Conservation (phyloP, 2,888 invertebrate species). For the Caradrina kadenii region DNA sequence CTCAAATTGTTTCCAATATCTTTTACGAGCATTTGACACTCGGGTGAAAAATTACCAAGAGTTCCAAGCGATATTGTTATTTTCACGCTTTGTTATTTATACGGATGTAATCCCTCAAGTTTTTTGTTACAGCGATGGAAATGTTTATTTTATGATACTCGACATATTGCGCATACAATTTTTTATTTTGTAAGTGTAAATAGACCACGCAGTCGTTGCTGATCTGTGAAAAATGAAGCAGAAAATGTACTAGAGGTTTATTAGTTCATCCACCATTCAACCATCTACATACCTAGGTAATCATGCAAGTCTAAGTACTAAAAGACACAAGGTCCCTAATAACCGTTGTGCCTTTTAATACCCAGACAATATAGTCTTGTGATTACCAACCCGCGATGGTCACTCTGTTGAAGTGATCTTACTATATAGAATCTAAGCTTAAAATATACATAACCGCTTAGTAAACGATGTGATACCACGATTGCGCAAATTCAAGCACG, state of each 20-base stretch:
- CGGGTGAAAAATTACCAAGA: slow-evolving; percentile 83
- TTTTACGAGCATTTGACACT: slow-evolving; percentile 87
- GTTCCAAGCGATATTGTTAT: slow-evolving; percentile 79
- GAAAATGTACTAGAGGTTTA: not conserved
- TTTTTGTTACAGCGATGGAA: slow-evolving; percentile 54
- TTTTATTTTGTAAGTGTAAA: slow-evolving; percentile 10
- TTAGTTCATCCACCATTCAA: no score
- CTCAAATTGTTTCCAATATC: slow-evolving; percentile 88
- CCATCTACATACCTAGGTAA: not conserved
- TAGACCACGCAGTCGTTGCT: not conserved
- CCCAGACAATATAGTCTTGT: not conserved
- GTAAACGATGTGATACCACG: slow-evolving; percentile 23
- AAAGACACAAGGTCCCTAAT: no score
- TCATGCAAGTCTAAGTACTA: not conserved
- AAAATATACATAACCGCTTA: slow-evolving; percentile 20
- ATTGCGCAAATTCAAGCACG: slow-evolving; percentile 32
- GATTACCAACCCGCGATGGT: not conserved
- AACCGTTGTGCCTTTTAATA: not conserved
- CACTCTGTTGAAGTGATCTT: not conserved
- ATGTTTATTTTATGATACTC: slow-evolving; percentile 57
- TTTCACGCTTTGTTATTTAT: slow-evolving; percentile 75
- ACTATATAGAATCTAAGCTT: not conserved
- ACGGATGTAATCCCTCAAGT: slow-evolving; percentile 63
- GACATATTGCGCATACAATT: slow-evolving; percentile 20
- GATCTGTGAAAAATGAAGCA: not conserved